Base-by-base conservation (phyloP, 1,140 invertebrate genomes). In the Hypothenemus hampei region DNA sequence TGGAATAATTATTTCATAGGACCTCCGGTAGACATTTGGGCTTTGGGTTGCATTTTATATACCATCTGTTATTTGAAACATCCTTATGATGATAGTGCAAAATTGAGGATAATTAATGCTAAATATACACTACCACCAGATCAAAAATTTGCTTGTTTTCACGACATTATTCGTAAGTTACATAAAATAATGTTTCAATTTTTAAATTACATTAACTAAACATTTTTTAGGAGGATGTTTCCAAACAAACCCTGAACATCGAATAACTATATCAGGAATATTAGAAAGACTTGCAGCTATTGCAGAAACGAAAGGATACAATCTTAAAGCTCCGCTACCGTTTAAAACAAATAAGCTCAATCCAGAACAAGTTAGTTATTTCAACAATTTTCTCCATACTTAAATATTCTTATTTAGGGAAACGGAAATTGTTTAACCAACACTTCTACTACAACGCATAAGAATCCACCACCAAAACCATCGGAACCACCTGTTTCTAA, bases 1-100 rank as follows among this genome's bases (percentile, higher is more conserved):
- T 99, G 98, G 87, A 92, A 87, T 67, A 98, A 99, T 73, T 87
- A 87, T 72, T 86, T 86, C 31, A 95, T 99, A 56, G 89, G 91
- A 24, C 79, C 85, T 55, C 81, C 87, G 13, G 81, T 86, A 3
- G 97, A 99, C 76, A 82, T 97, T 21, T 99, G 97, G 97, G 95
- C 96, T 3, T 74, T 99, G 16, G 97, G 97, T 4, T 99, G 97
- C 74, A 82, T 99, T 44, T 73, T 98, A 0, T 99, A 92, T 73
- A 82, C 87, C 21, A 73, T 99, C 8, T 94, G 94, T 70, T 98
- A 87, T 71, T 84, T 89, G 71, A 83, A 85, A 58, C 97, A 99
- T 81, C 97, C 97, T 7, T 99, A 97, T 74, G 93, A 97, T 69
- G 97, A 99, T 76, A 83, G 83, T 52, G 95, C 95, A 24, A 99